Base-by-base conservation (phyloP, 1,140 invertebrate species). In the Drosophila parvula region DNA sequence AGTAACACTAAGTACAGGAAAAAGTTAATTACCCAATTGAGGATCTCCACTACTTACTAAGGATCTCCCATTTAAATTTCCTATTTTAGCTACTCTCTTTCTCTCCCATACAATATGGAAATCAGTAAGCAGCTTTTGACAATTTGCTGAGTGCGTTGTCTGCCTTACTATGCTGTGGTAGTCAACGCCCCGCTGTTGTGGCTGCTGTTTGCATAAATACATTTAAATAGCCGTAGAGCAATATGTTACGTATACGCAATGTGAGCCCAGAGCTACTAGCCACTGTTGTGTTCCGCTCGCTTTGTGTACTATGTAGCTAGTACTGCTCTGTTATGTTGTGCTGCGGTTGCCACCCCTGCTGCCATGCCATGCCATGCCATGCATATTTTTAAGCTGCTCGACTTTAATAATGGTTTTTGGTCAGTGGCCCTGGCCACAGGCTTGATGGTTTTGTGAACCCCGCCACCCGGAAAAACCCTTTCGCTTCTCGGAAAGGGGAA, bases 361-460 rank as follows among this genome's bases (percentile, higher is more conserved):
- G n/a, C 14, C 32, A 5, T 16, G n/a, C 10, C 16, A 11, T 1
- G 5, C 32, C 32, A 14, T 65, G 62, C 56, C 41, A 77, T 89
- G 83, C 84, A 88, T 83, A 83, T 82, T 89, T 86, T 81, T 78
- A 80, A 83, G 75, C 84, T 79, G 77, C 67, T 83, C 60, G 65
- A 79, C 79, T 89, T 86, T 88, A 86, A 86, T 88, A 86, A 89
- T 89, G 83, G 82, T 76, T 88, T 86, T 83, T 79, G 83, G 83
- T 83, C 74, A 79, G 83, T 50, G 53, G 60, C 56, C n/a, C 73
- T 55, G n/a, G 47, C 79, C 79, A 64, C 74, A 83, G 58, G 76
- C 56, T 74, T 78, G 74, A 71, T 73, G 71, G 69, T 74, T 74
- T 62, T 65, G 64, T 60, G 45, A 64, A 77, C 48, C 30, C 48